Base-by-base conservation (phyloP, 2,888 invertebrate species). In the Hemithea aestivaria region DNA sequence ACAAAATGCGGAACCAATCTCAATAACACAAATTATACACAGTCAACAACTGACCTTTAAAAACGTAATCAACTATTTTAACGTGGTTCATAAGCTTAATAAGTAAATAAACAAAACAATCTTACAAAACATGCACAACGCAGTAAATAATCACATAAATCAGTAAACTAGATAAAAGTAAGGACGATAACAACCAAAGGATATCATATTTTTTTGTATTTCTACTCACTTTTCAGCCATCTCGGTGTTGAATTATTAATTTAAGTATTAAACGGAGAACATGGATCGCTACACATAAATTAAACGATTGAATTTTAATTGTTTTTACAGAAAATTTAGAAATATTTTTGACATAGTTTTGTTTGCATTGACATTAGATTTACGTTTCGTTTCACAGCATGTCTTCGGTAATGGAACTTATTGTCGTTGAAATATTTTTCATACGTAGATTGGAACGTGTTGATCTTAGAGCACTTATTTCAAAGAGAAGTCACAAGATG, bases 271-370 rank as follows among this genome's bases (percentile, higher is more conserved):
- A 64, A 56, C 53, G 56, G 66, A 63, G 71, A 65, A 68, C 78
- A 84, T 84, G 73, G 67, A 75, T 70, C 70, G 60, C 56, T 70
- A 62, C 56, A 71, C 66, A 68, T 70, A 64, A 68, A 73, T 68
- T 71, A 56, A 57, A 10, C 62, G 51, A 58, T 51, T 56, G 61
- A 63, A 64, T 73, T 62, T 77, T 73, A 76, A 61, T 68, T 72
- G 67, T 73, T 77, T 74, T 80, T 77, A 83, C 83, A 73, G 58
- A 65, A 73, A 84, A 83, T 81, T 84, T 83, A 73, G 75, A 78
- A 77, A 60, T 74, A 74, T 65, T 77, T 78, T 81, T 81, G 81
- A 83, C 83, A 79, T 79, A 79, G 71, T 81, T 81, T 83, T 81
- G 79, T 84, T 83, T 82, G 83, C 80, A 78, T 80, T 85, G 85